A percentile compares a stretch with the other conserved stretches of the same genome.
Evolutionary conservation across 1,140 invertebrate species (phyloP).

Genomic region (Drosophila kohkoa): DNA sequence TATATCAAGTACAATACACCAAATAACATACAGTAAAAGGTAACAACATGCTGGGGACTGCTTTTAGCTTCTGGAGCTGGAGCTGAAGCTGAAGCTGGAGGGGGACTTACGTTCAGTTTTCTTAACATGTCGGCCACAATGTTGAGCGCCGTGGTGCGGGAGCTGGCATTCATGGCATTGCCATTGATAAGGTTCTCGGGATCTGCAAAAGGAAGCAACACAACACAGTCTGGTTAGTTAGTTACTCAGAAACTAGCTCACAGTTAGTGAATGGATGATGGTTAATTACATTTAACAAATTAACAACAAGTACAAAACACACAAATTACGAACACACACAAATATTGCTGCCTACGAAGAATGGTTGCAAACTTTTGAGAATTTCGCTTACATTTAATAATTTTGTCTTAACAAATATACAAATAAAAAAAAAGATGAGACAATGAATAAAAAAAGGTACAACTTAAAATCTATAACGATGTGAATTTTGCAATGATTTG

Average conservation of each 20-base stretch:
- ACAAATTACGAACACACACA: conserved; percentile 53
- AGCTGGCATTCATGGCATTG: conserved; percentile 92
- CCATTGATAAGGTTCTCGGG: conserved; percentile 87
- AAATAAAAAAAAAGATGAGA: conserved; percentile 22
- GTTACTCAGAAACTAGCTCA: conserved; percentile 50
- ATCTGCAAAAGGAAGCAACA: conserved; percentile 81
- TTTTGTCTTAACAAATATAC: conserved; percentile 42
- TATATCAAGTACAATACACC: neutral
- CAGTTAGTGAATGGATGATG: conserved; percentile 25
- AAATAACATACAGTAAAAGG: neutral
- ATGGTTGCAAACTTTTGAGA: conserved; percentile 60
- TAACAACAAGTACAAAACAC: conserved; percentile 36
- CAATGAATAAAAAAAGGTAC: conserved; percentile 16
- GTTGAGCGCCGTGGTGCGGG: conserved; percentile 95
- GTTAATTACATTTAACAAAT: conserved; percentile 46
- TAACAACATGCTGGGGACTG: conserved; percentile 26
- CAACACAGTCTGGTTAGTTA: conserved; percentile 61
- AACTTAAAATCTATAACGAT: conserved; percentile 42
- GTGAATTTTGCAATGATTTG: conserved; percentile 4
- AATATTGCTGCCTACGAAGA: conserved; percentile 63
- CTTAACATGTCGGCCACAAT: conserved; percentile 96
- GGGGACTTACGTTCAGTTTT: conserved; percentile 93
- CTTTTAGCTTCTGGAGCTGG: neutral
- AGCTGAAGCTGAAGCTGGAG: neutral
- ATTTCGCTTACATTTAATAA: conserved; percentile 57